Evolutionary conservation across 2,113 vertebrate genomes (phyloP).

Genomic region (Silurus meridionalis): DNA sequence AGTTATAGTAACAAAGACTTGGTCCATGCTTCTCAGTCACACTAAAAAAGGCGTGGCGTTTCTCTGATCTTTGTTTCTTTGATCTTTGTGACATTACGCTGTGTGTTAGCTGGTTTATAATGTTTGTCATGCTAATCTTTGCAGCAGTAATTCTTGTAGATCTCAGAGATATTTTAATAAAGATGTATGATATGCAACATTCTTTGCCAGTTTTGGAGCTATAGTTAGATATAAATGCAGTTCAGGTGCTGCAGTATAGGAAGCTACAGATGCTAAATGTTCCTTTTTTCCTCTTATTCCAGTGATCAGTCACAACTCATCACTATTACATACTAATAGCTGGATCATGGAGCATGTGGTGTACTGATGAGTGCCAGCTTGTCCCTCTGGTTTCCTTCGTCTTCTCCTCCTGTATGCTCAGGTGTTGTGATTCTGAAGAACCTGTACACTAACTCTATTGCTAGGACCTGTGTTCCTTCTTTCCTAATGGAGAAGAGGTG

Average conservation of each 20-base stretch:
- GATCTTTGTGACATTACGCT: not conserved
- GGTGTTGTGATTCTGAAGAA: slow-evolving; percentile 37
- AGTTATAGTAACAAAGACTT: no score
- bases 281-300: not conserved
- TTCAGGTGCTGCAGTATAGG: not conserved
- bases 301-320: not conserved
- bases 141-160: not conserved
- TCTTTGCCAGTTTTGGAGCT: not conserved
- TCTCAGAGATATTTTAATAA: not conserved
- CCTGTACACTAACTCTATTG: slow-evolving; percentile 39
- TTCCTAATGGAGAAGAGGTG: slow-evolving; percentile 4
- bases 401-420: not conserved
- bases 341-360: slow-evolving; percentile 14
- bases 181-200: not conserved
- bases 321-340: not conserved
- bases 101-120: not conserved
- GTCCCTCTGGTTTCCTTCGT: not conserved
- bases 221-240: not conserved
- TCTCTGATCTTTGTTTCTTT: no score
- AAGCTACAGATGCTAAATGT: not conserved
- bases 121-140: no score
- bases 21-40: no score
- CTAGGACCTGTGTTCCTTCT: slow-evolving; percentile 6
- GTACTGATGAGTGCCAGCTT: slow-evolving; percentile 14
- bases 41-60: no score